Evolutionary conservation across 2,888 invertebrate species (phyloP).

Genomic region (Bimastos eiseni): DNA sequence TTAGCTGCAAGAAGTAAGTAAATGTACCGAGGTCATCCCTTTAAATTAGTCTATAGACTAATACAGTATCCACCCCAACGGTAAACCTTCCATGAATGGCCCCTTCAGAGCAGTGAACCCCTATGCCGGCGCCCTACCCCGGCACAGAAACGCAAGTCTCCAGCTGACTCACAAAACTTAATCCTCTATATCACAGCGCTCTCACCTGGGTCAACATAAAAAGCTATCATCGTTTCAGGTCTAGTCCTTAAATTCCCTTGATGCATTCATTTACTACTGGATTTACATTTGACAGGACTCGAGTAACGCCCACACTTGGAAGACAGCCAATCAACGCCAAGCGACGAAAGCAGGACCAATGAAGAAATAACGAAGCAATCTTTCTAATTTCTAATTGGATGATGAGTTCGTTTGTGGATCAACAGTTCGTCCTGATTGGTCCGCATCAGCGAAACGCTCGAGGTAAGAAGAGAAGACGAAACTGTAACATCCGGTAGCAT

Average conservation of each 20-base stretch:
- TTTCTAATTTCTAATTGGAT: background rate
- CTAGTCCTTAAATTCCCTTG: background rate
- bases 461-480: background rate
- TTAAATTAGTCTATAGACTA: background rate
- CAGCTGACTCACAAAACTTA: background rate
- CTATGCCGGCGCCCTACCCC: background rate
- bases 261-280: background rate
- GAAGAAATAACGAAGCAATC: background rate
- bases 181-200: background rate
- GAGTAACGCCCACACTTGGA: background rate
- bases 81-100: background rate
- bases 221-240: background rate
- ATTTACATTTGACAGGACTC: background rate
- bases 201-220: background rate
- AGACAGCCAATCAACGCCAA: background rate
- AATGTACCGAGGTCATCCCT: background rate
- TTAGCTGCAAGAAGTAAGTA: too few species aligned
- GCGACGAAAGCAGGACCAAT: background rate
- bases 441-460: background rate
- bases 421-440: background rate
- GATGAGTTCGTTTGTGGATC: background rate
- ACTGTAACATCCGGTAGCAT: background rate
- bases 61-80: background rate
- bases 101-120: conserved; percentile 1
- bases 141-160: background rate